Conservation (phyloP, 2,797 vertebrate species). For the Hydrolagus colliei region DNA sequence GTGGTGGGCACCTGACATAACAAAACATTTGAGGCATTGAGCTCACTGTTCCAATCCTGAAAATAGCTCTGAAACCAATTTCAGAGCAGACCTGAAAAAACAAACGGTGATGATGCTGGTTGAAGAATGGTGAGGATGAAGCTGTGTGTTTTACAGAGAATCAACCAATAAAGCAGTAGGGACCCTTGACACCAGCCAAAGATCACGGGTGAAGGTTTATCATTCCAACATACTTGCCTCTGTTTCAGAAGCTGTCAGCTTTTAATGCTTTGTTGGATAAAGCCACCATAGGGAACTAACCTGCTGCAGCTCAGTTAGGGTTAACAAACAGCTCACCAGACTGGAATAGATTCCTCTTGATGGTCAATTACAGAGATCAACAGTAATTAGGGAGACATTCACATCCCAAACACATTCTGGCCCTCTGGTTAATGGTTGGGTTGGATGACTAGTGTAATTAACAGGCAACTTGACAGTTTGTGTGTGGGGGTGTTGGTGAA, state of each 20-base stretch:
- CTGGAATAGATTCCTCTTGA: background rate
- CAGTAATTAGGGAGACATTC: background rate
- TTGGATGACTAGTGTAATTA: too few relatives aligned
- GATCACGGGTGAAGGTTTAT: background rate
- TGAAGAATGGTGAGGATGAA: background rate
- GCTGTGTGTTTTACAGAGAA: background rate
- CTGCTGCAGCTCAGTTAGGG: background rate
- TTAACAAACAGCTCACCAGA: background rate
- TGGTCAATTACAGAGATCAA: background rate
- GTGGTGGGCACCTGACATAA: too few relatives aligned
- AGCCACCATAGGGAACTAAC: background rate
- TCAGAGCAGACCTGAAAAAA: background rate
- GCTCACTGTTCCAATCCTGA: background rate
- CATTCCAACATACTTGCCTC: background rate
- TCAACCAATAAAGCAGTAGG: background rate
- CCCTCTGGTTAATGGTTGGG: background rate
- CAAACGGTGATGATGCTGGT: background rate
- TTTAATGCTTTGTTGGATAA: background rate
- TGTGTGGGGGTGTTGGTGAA: too few relatives aligned
- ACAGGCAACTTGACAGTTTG: too few relatives aligned
- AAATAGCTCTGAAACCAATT: constrained; percentile 6
- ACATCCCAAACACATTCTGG: background rate
- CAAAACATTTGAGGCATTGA: too few relatives aligned
- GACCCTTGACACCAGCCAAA: background rate
- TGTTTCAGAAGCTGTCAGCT: background rate